Evolutionary conservation across 2,888 invertebrate genomes (phyloP).

Genomic region (Fabriciana adippe): DNA sequence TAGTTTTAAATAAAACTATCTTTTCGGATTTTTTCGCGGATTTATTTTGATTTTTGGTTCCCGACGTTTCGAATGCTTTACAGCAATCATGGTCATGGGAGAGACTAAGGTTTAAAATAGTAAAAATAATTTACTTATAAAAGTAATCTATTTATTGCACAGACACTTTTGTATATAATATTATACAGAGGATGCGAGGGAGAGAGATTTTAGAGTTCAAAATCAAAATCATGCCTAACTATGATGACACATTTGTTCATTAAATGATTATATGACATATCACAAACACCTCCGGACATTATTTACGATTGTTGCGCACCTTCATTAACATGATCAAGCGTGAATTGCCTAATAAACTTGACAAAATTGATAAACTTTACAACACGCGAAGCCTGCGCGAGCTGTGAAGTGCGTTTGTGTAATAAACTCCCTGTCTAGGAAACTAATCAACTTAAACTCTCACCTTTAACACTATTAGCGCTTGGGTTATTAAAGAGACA

Average conservation of each 20-base stretch:
- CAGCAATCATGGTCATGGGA: too few species aligned
- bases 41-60: too few species aligned
- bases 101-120: too few species aligned
- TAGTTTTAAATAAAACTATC: too few species aligned
- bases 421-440: conserved; percentile 43
- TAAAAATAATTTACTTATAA: too few species aligned
- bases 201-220: too few species aligned
- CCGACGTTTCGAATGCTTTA: too few species aligned
- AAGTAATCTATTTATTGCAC: too few species aligned
- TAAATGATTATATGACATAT: not conserved
- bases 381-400: conserved; percentile 41
- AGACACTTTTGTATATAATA: too few species aligned
- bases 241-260: not conserved
- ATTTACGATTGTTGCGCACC: conserved; percentile 47
- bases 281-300: conserved; percentile 3
- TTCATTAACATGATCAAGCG: conserved; percentile 45
- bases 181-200: too few species aligned
- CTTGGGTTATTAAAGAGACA: conserved; percentile 26
- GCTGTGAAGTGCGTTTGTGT: conserved; percentile 21
- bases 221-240: too few species aligned
- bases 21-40: too few species aligned
- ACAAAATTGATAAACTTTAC: conserved; percentile 59
- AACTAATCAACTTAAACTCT: conserved; percentile 40
- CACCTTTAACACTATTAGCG: conserved; percentile 37
- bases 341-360: conserved; percentile 53